Base-by-base conservation (phyloP, 1,140 invertebrate genomes). In the Nasonia vitripennis region DNA sequence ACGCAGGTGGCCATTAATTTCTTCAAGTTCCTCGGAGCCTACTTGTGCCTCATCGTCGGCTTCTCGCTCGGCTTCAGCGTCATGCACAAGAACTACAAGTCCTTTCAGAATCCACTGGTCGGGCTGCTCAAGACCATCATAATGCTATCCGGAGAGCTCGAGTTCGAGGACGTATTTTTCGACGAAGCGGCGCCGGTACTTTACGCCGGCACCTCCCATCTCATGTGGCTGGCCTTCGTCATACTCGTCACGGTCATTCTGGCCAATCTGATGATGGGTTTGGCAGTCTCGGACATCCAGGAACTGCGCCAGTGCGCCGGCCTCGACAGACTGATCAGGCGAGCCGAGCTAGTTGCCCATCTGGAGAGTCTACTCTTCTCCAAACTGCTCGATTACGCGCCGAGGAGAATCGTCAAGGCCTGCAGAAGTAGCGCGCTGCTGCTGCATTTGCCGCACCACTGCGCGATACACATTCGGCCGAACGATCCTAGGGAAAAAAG, bases 111-210 rank as follows among this genome's bases (percentile, higher is more conserved):
- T 87, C 94, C 96, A 2, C 90, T 94, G 0, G 92, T 95, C 81
- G 94, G 95, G 0, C 89, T 97, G 0, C 90, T 98, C 0, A 98
- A 98, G 93, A 96, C 96, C 0, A 95, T 98, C 4, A 96, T 97
- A 71, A 98, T 98, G 97, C 97, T 98, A 97, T 96, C 97, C 0
- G 97, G 97, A 0, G 96, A 98, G 89, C 91, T 98, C 45, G 97
- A 98, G 90, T 98, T 96, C 88, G 97, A 97, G 89, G 96, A 97
- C 85, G 95, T 97, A 78, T 97, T 98, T 89, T 97, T 96, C 88
- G 93, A 94, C 23, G 92, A 95, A 10, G 90, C 93, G 11, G 89
- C 94, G 1, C 90, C 92, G 27, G 83, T 93, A 34, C 92, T 95
- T 78, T 96, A 96, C 90, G 95, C 95, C 0, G 94, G 95, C 1